phyloP scores from a whole-genome alignment of 2,797 vertebrate species.

The Girardinus metallicus region DNA sequence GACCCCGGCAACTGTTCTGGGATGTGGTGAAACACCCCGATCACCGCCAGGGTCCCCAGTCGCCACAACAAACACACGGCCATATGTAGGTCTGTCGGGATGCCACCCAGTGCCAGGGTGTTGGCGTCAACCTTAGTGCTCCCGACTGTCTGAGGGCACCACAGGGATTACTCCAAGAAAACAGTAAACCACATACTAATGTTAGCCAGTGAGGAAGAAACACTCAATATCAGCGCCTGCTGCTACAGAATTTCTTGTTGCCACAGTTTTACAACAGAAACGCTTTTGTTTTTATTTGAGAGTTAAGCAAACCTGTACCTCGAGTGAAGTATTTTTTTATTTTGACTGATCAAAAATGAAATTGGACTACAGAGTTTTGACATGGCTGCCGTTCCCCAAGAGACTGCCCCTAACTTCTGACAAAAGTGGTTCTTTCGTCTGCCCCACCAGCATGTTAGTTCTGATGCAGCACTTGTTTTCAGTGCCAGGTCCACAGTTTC shows the following conservation, averaged over 20 bases:
- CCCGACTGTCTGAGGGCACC: conserved; percentile 57
- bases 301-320: conserved; percentile 26
- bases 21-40: conserved; percentile 70
- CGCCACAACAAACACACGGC: conserved; percentile 73
- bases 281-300: conserved; percentile 40
- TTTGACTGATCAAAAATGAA: background rate
- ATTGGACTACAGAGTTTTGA: background rate
- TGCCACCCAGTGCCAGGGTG: conserved; percentile 71
- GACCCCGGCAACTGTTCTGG: conserved; percentile 58
- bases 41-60: conserved; percentile 53
- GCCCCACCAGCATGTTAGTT: background rate
- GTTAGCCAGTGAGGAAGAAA: conserved; percentile 6
- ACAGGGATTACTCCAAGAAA: conserved; percentile 40
- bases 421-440: background rate
- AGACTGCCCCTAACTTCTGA: background rate
- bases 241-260: conserved; percentile 25
- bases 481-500: background rate
- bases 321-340: background rate
- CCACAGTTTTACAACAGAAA: conserved; percentile 20
- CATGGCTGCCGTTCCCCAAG: background rate
- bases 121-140: conserved; percentile 55
- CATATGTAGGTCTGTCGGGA: conserved; percentile 68
- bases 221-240: conserved; percentile 21
- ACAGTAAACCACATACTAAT: conserved; percentile 47
- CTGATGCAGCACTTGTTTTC: background rate